Evolutionary conservation across 2,797 vertebrate genomes (phyloP).

Genomic region (Cyprinodon diabolis): DNA sequence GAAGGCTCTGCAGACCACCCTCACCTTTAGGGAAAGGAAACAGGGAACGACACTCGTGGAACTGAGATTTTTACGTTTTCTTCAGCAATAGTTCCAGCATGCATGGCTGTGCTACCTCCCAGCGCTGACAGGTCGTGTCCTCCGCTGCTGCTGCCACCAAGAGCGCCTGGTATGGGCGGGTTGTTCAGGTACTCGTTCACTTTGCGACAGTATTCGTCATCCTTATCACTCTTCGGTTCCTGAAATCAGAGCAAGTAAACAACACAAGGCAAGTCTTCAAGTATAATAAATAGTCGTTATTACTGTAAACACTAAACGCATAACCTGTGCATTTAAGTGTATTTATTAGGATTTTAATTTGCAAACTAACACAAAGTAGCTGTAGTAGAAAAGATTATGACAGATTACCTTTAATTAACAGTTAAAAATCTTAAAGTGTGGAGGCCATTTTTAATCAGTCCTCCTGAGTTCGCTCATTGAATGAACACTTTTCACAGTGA

Average conservation of each 20-base stretch:
- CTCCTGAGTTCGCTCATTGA: neutral
- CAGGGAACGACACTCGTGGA: neutral
- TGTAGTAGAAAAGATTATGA: neutral
- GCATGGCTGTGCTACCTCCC: conserved; percentile 80
- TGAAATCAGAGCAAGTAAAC: conserved; percentile 34
- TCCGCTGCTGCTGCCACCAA: conserved; percentile 86
- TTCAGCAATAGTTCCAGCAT: neutral
- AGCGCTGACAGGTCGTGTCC: conserved; percentile 93
- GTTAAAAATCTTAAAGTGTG: neutral
- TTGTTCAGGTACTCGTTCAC: conserved; percentile 97
- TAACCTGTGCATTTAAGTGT: neutral
- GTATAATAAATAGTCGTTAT: neutral
- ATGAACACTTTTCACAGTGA: neutral
- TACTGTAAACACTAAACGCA: neutral
- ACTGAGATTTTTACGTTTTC: neutral
- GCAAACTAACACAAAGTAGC: neutral
- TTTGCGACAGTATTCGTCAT: conserved; percentile 93
- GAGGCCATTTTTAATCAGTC: neutral
- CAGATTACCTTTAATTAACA: neutral
- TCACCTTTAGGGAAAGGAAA: conserved; percentile 81
- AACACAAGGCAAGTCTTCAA: neutral
- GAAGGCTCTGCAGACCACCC: conserved; percentile 96
- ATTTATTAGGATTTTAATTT: neutral
- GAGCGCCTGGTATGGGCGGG: conserved; percentile 90
- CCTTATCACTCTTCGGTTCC: conserved; percentile 83